phyloP scores from a whole-genome alignment of 2,113 vertebrate genomes.

The Pachyramphus minor region DNA sequence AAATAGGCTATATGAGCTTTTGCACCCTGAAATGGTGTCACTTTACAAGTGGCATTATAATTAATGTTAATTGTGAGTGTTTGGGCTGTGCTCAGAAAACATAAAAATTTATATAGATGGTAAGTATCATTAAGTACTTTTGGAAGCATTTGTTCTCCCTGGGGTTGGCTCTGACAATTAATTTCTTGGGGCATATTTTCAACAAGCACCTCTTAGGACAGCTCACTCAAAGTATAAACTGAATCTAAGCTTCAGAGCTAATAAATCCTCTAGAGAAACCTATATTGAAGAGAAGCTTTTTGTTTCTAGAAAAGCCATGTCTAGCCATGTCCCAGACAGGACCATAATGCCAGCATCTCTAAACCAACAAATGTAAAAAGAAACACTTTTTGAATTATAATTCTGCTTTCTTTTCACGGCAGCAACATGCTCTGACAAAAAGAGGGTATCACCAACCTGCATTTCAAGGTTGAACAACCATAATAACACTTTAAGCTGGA shows the following conservation, averaged over 20 bases:
- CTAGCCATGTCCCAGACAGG: neutral
- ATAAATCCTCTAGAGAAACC: neutral
- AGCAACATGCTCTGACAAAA: neutral
- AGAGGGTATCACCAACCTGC: neutral
- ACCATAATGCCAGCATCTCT: neutral
- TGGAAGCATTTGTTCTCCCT: neutral
- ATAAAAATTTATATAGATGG: neutral
- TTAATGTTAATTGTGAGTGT: neutral
- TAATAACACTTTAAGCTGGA: neutral
- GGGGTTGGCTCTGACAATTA: neutral
- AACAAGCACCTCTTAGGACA: neutral
- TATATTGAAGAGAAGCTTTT: neutral
- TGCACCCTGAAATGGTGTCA: neutral
- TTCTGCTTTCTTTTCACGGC: neutral
- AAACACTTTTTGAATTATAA: neutral
- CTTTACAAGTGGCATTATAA: neutral
- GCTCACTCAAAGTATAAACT: neutral
- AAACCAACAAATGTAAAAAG: neutral
- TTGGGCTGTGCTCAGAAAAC: neutral
- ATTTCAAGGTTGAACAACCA: neutral
- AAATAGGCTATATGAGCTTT: neutral
- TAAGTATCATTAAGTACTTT: neutral
- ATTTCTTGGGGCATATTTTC: neutral
- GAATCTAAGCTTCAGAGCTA: neutral
- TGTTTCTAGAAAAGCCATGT: neutral